Evolutionary conservation across 2,888 invertebrate species (phyloP), one percentile per base, ranked within the genome.

Genomic region (Galeopsomyia nigrocyanea): DNA sequence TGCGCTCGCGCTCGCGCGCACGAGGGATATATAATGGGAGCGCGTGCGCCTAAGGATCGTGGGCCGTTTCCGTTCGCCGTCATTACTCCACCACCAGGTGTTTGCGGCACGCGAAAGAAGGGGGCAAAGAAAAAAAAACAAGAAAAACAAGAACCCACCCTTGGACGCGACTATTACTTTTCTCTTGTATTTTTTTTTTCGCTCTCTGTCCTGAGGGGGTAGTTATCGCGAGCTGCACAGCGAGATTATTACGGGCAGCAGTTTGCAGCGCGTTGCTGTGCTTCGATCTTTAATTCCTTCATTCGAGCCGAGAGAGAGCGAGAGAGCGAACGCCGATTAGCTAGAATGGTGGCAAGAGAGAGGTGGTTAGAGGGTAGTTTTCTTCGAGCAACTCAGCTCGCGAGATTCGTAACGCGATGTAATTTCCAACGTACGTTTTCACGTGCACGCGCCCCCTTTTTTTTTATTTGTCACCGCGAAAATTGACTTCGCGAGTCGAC

Each of bases 21-120:
- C 26, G 16, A 14, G 39, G 39, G 39, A 39, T 39, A 26, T 26
- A 26, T 26, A 39, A 39, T 39, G 39, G 39, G 39, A 39, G 39
- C 39, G 14, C 56, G 22, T 21, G 49, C 13, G 16, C 50, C 61
- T 31, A 19, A 17, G 51, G 51, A 66, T 47, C 17, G 65, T 31
- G 53, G 63, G 39, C 57, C 51, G 62, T 73, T 74, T 72, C 71
- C 56, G 71, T 66, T 71, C 55, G 31, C 64, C 75, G 62, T 77
- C 68, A 78, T 79, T 79, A 78, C 72, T 75, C 39, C 73, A 71
- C 73, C 39, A 49, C 16, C 16, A 55, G 56, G 65, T 56, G 57
- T 56, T 49, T 55, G 65, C 26, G 21, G 65, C 57, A 57, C 66
- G 57, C 66, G 66, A 66, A 57, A 62, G 5, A 26, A 26, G 5